Evolutionary conservation across 2,113 vertebrate genomes (phyloP), one percentile per base, ranked within the genome.

Genomic region (Hypanus sabinus): DNA sequence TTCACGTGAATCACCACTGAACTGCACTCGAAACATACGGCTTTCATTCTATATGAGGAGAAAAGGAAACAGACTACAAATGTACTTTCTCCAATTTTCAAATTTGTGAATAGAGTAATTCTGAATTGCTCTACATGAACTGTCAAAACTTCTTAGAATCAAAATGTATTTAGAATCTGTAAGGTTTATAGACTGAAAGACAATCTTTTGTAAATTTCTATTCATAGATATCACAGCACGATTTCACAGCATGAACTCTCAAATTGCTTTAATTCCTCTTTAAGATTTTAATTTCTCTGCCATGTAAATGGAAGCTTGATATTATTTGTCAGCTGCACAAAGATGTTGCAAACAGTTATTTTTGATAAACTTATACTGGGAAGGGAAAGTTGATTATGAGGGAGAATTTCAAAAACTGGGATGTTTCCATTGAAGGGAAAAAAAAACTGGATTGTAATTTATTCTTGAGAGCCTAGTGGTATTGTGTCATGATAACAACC

Each of bases 1-100:
- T 68, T 96, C 96, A 94, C 94, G 95, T 77, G 95, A 97, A 18
- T 95, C 95, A 5, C 98, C 98, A 4, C 96, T 95, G 62, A 99
- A 99, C 96, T 99, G 98, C 91, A 99, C 95, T 0, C 98, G 97
- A 62, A 99, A 98, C 96, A 98, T 97, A 94, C 97, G 98, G 71
- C 96, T 97, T 95, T 97, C 97, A 5, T 96, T 96, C 98, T 99
- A 95, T 94, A 93, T 2, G 60, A 38, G 60, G 46, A 76, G 22
- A 38, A 38, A 38, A 0, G 27, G 20, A 18, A 94, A 60, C 12
- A 65, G 94, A 36, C 79, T 57, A 36, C 46, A 30, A 60, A 20
- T 55, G 30, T 22, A 14, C 65, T 14, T 46, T 76, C 71, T 30
- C 71, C 18, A 14, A 16, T 79, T 79, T 79, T 79, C 80, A 27